Percentiles rank a stretch among this genome's conserved stretches.
phyloP scores from a whole-genome alignment of 92 coral and sea anemone genomes.

The Zoanthus sansibaricus region DNA sequence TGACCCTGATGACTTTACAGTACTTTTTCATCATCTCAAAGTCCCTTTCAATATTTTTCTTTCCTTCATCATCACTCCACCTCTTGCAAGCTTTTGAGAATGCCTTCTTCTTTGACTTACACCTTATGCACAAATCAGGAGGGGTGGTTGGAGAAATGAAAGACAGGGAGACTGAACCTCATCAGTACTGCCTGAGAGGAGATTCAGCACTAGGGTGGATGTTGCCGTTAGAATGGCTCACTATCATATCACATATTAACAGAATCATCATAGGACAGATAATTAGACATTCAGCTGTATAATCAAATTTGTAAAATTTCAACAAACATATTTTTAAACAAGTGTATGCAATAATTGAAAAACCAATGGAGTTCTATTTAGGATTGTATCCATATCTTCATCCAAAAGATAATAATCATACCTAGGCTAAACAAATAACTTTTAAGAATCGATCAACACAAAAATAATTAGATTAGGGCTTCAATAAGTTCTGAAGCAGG shows the following conservation, averaged over 20 bases:
- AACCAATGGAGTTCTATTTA: background rate
- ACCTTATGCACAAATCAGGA: constrained; percentile 94
- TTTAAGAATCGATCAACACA: no score
- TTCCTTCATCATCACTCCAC: constrained; percentile 99
- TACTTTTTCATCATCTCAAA: constrained; percentile 96
- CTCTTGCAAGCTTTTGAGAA: constrained; percentile 98
- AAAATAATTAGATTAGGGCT: no score
- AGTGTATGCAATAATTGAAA: background rate
- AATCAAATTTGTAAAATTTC: background rate
- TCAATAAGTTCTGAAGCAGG: background rate
- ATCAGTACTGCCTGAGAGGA: constrained; percentile 98
- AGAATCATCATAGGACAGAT: background rate
- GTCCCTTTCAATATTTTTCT: constrained; percentile 88
- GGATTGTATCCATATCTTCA: background rate
- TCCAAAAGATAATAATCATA: no score
- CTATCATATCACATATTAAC: background rate
- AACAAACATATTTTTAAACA: background rate
- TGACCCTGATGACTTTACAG: constrained; percentile 98
- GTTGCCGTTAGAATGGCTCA: constrained; percentile 80
- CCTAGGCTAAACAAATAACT: no score
- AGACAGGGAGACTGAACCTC: constrained; percentile 84
- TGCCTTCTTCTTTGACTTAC: constrained; percentile 99
- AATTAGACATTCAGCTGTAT: background rate
- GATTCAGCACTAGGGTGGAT: constrained; percentile 83
- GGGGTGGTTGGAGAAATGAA: constrained; percentile 76